Evolutionary conservation across 2,797 vertebrate genomes (phyloP), one percentile per base, ranked within the genome.

Genomic region (Lepus townsendii): DNA sequence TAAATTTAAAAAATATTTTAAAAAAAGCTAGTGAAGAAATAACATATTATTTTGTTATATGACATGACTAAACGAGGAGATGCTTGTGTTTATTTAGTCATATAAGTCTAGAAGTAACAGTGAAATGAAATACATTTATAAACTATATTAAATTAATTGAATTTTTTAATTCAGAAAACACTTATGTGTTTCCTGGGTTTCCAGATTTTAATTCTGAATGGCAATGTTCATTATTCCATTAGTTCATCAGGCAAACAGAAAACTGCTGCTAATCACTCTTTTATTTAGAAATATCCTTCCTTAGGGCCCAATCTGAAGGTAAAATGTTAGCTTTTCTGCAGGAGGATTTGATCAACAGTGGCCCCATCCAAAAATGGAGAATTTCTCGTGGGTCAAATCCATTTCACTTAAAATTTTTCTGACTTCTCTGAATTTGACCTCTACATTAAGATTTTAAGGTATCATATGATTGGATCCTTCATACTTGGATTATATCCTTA

Each of bases 61-160:
- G 47, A 27, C 11, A 78, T 73, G 24, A 7, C n/a, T 93, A 11
- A 88, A 22, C 11, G 88, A 60, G 50, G 66, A 95, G 57, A 84
- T 32, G 3, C 19, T 5, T 77, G 1, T 88, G 27, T 88, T 84
- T 83, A 47, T 85, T 80, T 86, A 35, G 7, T 73, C n/a, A 86
- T 78, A 32, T 50, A 60, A 77, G 35, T 91, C 50, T 47, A 54
- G 22, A 82, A 82, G 47, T 78, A 50, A 80, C 57, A 88, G 7
- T 82, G n/a, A 85, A 89, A 27, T 92, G 54, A 94, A 68, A 82
- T 85, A 32, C 62, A 80, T 76, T 87, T 83, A 66, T 52, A 72
- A 92, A 38, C 14, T 79, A 69, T 42, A 69, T 30, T 77, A 54
- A 89, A 78, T 72, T 83, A 84, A 42, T 71, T 83, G 4, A 16